Evolutionary conservation across 1,140 invertebrate genomes (phyloP).

Genomic region (Belonocnema kinseyi): DNA sequence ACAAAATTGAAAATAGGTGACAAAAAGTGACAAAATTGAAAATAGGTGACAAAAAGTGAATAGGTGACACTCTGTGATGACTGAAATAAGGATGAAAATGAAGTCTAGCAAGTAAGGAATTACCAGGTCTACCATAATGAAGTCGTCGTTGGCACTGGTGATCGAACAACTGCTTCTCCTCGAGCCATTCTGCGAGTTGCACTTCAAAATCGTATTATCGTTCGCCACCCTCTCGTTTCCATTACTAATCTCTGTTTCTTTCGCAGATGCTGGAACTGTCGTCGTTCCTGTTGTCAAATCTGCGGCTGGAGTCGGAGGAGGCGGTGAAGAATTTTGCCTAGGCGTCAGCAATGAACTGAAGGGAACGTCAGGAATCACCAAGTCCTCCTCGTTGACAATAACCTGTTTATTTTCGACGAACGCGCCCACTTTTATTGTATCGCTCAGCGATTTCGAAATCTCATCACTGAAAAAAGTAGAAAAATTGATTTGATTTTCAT

Average conservation of each 20-base stretch:
- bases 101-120: constrained; percentile 64
- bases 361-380: constrained; percentile 80
- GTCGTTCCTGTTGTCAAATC: constrained; percentile 49
- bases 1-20: too few species aligned
- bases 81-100: constrained; percentile 7
- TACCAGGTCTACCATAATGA: constrained; percentile 87
- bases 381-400: constrained; percentile 77
- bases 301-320: constrained; percentile 51
- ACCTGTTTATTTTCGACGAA: constrained; percentile 80
- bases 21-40: too few species aligned
- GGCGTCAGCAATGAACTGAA: constrained; percentile 80
- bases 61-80: too few species aligned
- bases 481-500: too few species aligned
- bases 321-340: constrained; percentile 70
- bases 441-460: constrained; percentile 78
- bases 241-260: constrained; percentile 70
- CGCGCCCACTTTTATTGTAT: constrained; percentile 82
- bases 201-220: constrained; percentile 68
- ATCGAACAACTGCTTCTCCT: constrained; percentile 76
- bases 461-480: constrained; percentile 73
- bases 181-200: constrained; percentile 70
- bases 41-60: too few species aligned
- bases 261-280: constrained; percentile 48
- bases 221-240: constrained; percentile 70
- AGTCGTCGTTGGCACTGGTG: constrained; percentile 80